Evolutionary conservation across 2,113 vertebrate genomes (phyloP).

Genomic region (Alaudala cheleensis): DNA sequence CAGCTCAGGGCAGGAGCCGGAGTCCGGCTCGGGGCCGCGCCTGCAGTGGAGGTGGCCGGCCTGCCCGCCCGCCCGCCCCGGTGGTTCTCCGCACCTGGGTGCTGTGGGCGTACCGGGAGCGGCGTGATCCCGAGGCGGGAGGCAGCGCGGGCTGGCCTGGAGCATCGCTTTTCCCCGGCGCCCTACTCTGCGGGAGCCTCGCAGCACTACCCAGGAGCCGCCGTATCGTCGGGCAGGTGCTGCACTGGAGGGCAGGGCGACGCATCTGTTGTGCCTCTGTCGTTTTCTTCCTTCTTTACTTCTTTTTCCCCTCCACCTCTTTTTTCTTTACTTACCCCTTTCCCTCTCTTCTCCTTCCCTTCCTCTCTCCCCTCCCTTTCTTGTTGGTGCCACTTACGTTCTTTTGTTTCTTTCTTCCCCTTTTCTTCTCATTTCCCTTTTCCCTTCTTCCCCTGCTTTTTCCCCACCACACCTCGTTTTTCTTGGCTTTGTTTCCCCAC

Average conservation of each 20-base stretch:
- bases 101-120: background rate
- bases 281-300: background rate
- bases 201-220: background rate
- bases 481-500: background rate
- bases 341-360: fast-evolving
- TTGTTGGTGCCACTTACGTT: background rate
- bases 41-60: too few species aligned
- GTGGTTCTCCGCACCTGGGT: background rate
- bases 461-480: background rate
- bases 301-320: fast-evolving
- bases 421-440: too few species aligned
- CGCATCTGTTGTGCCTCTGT: background rate
- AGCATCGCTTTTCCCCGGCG: background rate
- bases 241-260: too few species aligned
- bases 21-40: background rate
- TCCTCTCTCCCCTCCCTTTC: fast-evolving
- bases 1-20: background rate
- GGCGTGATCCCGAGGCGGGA: background rate
- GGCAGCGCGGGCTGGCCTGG: background rate
- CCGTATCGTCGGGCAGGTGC: background rate
- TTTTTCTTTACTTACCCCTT: background rate
- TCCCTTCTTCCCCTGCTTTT: fast-evolving
- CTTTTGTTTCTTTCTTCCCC: background rate
- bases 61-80: too few species aligned
- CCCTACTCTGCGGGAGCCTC: too few species aligned